Base-by-base conservation (phyloP, 1,140 invertebrate species). In the Zaprionus camerounensis region DNA sequence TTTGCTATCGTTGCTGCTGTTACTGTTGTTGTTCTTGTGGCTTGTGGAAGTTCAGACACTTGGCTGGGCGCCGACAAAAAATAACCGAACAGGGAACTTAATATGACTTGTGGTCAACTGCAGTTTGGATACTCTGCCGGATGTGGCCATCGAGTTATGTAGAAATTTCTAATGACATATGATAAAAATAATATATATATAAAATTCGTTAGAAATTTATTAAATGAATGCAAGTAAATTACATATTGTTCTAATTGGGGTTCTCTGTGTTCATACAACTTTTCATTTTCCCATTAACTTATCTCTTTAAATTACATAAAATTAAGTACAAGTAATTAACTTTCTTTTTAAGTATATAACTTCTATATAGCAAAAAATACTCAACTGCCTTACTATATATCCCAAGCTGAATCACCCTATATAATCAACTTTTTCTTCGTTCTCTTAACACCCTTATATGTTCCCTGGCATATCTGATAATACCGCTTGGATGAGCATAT, bases 11-110 rank as follows among this genome's bases (percentile, higher is more conserved):
- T 26, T 31, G 17, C 61, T 44, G 34, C 34, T 5, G 5, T 15
- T 38, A 38, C 13, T 38, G 13, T n/a, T 17, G 41, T 44, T 44
- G 68, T 59, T 68, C 55, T 36, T 66, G 38, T 28, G 38, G 15
- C 57, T 53, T 7, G 49, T 3, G 49, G 22, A 62, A 57, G 46
- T 75, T 67, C 57, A 56, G 66, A 72, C 77, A 75, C 61, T 78
- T 67, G 17, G 41, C 77, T 84, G 81, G 24, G 67, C 73, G 24
- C 20, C 58, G 20, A 53, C 41, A 61, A 38, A 72, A 63, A 26
- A 26, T 49, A 34, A 34, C 9, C 11, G 46, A 51, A 20, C 46
- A 22, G 5, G 20, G 12, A 28, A 24, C 11, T 24, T 44, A 12
- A 20, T 6, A 13, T n/a, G 41, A 13, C 31, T 49, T n/a, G 9